Evolutionary conservation across 1,140 invertebrate genomes (phyloP).

Genomic region (Drosophila ohnishii): DNA sequence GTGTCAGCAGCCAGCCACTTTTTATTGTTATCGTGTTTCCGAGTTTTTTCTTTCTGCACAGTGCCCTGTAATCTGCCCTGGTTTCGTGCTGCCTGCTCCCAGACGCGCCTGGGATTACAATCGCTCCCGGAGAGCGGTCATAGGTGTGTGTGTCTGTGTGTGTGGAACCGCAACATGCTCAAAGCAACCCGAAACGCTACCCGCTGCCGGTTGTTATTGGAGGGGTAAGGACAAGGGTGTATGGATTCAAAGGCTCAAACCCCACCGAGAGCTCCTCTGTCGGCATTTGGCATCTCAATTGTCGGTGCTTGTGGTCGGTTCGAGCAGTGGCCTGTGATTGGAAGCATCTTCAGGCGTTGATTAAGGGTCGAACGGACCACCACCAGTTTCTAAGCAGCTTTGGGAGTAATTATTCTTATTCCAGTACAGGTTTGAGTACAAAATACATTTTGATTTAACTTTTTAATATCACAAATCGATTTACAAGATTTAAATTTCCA

Average conservation of each 20-base stretch:
- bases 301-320: constrained; percentile 62
- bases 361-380: constrained; percentile 5
- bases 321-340: constrained; percentile 33
- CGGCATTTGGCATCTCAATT: constrained; percentile 60
- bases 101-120: constrained; percentile 69
- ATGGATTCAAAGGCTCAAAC: constrained; percentile 8
- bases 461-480: background rate
- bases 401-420: background rate
- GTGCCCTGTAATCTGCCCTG: constrained; percentile 60
- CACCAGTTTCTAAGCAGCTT: constrained; percentile 4
- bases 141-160: constrained; percentile 43
- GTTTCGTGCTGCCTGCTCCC: constrained; percentile 39
- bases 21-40: constrained; percentile 71
- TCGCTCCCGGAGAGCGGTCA: constrained; percentile 17
- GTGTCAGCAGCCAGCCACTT: constrained; percentile 55
- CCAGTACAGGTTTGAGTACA: background rate
- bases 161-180: constrained; percentile 65
- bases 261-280: constrained; percentile 7
- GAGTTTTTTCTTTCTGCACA: constrained; percentile 28
- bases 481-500: background rate
- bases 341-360: constrained; percentile 33
- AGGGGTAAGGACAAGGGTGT: background rate
- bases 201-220: constrained; percentile 46
- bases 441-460: background rate
- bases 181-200: constrained; percentile 60